These are phyloP conservation scores for Tetramorium simillimum DNA, from an alignment of 1,140 invertebrate genomes.

Conservation along the genomic window DNA sequence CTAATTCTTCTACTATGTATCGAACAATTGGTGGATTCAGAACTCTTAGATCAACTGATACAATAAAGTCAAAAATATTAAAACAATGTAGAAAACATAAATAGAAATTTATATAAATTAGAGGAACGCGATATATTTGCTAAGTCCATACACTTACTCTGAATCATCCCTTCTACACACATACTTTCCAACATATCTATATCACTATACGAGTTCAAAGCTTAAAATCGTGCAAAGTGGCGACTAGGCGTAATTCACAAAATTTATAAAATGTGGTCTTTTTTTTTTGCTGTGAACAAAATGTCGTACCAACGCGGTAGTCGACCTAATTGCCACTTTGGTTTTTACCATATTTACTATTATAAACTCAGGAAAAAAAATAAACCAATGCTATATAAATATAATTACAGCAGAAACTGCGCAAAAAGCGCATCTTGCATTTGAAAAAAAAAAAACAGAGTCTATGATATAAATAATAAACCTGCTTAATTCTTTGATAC, in stretches of 20 bases:
- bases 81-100: constrained; percentile 55
- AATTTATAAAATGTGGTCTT: constrained; percentile 59
- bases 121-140: constrained; percentile 52
- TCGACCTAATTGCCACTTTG: constrained; percentile 56
- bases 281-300: constrained; percentile 41
- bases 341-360: constrained; percentile 24
- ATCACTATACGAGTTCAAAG: constrained; percentile 44
- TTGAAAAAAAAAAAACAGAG: constrained; percentile 21
- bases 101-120: constrained; percentile 60
- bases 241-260: constrained; percentile 51
- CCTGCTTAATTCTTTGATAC: constrained; percentile 53
- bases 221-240: constrained; percentile 57
- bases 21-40: constrained; percentile 47
- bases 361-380: constrained; percentile 28
- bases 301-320: constrained; percentile 53
- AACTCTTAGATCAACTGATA: constrained; percentile 33
- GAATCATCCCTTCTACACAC: constrained; percentile 26
- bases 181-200: constrained; percentile 40
- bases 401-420: constrained; percentile 38
- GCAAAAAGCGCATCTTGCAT: constrained; percentile 30
- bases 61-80: constrained; percentile 45
- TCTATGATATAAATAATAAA: constrained; percentile 39
- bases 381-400: constrained; percentile 36
- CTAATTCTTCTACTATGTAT: constrained; percentile 39
- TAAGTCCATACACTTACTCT: constrained; percentile 48